Conservation (phyloP, 2,113 vertebrate species). For the Lycaon pictus region DNA sequence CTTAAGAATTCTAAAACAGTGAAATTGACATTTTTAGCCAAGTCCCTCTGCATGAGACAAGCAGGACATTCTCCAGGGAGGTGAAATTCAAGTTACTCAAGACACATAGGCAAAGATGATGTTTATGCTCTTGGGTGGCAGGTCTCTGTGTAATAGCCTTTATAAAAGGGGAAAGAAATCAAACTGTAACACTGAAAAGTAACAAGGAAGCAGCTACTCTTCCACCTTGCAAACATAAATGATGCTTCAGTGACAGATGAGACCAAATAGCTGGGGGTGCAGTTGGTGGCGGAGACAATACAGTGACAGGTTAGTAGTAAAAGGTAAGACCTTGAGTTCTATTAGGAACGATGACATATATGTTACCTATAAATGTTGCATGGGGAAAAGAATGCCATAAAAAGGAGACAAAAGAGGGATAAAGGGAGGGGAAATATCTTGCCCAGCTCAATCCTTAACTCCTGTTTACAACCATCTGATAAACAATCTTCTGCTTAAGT, state of each 20-base stretch:
- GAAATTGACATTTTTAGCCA: constrained; percentile 15
- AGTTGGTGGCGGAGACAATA: neutral
- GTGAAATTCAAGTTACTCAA: constrained; percentile 17
- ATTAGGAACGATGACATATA: neutral
- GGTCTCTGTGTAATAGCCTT: constrained; percentile 1
- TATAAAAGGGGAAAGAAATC: constrained; percentile 46
- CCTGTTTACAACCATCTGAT: constrained; percentile 36
- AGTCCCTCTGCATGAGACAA: neutral
- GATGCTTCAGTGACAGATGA: neutral
- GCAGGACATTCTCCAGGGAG: neutral
- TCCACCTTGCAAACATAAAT: neutral
- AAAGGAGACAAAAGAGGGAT: neutral
- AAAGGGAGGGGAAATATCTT: neutral
- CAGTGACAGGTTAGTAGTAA: neutral
- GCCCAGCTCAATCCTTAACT: constrained; percentile 7
- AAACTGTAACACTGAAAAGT: constrained; percentile 7
- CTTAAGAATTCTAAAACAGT: constrained; percentile 59
- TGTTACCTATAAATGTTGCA: neutral
- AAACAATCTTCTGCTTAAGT: constrained; percentile 51
- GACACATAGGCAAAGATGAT: neutral
- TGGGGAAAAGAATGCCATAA: neutral
- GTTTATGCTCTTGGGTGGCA: constrained; percentile 25
- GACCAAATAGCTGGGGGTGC: neutral
- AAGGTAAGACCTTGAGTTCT: neutral
- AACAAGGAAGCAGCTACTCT: neutral